Base-by-base conservation (phyloP, 2,888 invertebrate genomes). In the Volucella inflata region DNA sequence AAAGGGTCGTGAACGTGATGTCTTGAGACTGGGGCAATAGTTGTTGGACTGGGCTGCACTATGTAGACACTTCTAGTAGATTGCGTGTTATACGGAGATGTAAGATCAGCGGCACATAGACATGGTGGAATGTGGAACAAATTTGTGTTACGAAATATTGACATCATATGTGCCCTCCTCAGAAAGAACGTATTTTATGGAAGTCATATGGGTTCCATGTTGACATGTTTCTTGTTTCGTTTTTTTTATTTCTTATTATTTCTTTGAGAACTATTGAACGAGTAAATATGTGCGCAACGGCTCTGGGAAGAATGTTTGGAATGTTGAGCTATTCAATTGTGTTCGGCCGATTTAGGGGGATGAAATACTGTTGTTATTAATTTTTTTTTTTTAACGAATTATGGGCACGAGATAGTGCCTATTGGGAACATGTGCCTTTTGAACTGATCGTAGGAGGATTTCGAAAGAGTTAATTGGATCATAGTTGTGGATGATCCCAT, bases 111-210 rank as follows among this genome's bases (percentile, higher is more conserved):
- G 65, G 57, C 12, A 10, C 48, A 21, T 38, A 10, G 38, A 14
- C n/a, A 50, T 30, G 76, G 14, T 77, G 38, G 57, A 51, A 64
- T 46, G 30, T 30, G 30, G 30, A 30, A 30, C 30, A 6, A 30
- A 30, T 59, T 67, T 78, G 62, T 10, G 62, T 83, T 68, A 78
- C 74, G 68, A 78, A 83, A 83, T 44, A 57, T 72, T 71, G 75
- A 62, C 71, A 67, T 40, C 60, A 55, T 48, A 55, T 42, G 14
- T 53, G 40, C 67, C 72, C 62, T 30, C 30, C 30, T 77, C 65
- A 38, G 65, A 21, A 67, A 77, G 72, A 42, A 36, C 6, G 16
- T 16, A 51, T 59, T 40, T 50, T 67, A 12, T 4, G 40, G 50
- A 50, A 72, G 60, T 62, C 60, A 38, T 51, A 51, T 76, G 60